Evolutionary conservation across 2,888 invertebrate species (phyloP), one percentile per base, ranked within the genome.

Genomic region (Octodonta nipae): DNA sequence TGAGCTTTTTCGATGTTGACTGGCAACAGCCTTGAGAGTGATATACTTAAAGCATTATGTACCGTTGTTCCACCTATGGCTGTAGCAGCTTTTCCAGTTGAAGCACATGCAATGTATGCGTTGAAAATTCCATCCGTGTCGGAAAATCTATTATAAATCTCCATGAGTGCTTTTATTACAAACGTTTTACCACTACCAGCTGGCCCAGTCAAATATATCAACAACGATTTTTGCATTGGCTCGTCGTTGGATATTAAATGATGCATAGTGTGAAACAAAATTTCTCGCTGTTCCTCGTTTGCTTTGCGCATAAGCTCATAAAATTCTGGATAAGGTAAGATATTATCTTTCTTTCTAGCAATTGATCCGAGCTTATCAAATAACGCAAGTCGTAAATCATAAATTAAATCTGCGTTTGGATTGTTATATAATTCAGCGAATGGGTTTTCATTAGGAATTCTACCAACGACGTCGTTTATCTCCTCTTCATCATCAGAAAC

Each of bases 51-150:
- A 15, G 36, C 55, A n/a, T 52, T 54, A 39, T 58, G 56, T 16
- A 57, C 50, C 5, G 56, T 58, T 5, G 55, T 51, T 5, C 58
- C 56, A 35, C 49, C 54, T 33, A 60, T 56, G 24, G 55, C 52
- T 2, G 54, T 51, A 20, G 58, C 57, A 34, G 56, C 58, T 44
- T 58, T 58, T 3, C 54, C 58, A 10, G 55, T 56, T 28, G 55
- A 55, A 10, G 56, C 59, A 42, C 57, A n/a, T n/a, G n/a, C n/a
- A n/a, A n/a, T n/a, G n/a, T n/a, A n/a, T n/a, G n/a, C n/a, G n/a
- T n/a, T n/a, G n/a, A n/a, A n/a, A n/a, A n/a, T n/a, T n/a, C n/a
- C n/a, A n/a, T n/a, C n/a, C n/a, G n/a, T n/a, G n/a, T n/a, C n/a
- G n/a, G n/a, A n/a, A n/a, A n/a, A n/a, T n/a, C n/a, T n/a, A n/a